Evolutionary conservation across 2,113 vertebrate genomes (phyloP), one percentile per base, ranked within the genome.

Genomic region (Lonchura striata): DNA sequence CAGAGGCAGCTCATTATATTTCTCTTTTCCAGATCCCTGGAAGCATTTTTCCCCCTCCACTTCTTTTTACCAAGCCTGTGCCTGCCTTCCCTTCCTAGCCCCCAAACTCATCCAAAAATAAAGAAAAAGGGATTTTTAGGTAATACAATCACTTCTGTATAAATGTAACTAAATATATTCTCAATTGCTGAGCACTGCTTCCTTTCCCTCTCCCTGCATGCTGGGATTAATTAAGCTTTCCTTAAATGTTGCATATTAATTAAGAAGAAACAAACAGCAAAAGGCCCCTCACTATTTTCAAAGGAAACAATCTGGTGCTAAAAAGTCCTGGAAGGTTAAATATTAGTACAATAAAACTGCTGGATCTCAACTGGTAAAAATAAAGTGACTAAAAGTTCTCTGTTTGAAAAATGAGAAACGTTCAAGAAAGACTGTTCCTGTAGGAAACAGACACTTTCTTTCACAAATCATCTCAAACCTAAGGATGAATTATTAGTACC

Each of bases 171-270:
- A 80, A 78, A 81, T 90, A 81, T 30, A 86, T 53, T 75, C 64
- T 81, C 68, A 83, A 7, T 46, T 82, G 64, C 52, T 83, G 44
- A 92, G 81, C n/a, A 33, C 54, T 77, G 63, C 41, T 86, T 90
- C 75, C 78, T 85, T 61, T 69, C 79, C 33, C 18, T 85, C 75
- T 90, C 39, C 33, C 64, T 86, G 25, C n/a, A 60, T 64, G 41
- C 87, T 95, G 88, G 68, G 39, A 49, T 83, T 95, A 78, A 96
- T 96, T 92, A 96, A 49, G 53, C 76, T 83, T 91, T 92, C 64
- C 56, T 88, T 90, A 83, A 92, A 83, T 53, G 68, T 21, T 78
- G 76, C 61, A 65, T 68, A 74, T 37, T 52, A 94, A 91, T 77
- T 90, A 91, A 86, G 60, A 91, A 87, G 50, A 77, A 93, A 93